Base-by-base conservation (phyloP, 2,113 vertebrate species). In the Ascaphus truei region DNA sequence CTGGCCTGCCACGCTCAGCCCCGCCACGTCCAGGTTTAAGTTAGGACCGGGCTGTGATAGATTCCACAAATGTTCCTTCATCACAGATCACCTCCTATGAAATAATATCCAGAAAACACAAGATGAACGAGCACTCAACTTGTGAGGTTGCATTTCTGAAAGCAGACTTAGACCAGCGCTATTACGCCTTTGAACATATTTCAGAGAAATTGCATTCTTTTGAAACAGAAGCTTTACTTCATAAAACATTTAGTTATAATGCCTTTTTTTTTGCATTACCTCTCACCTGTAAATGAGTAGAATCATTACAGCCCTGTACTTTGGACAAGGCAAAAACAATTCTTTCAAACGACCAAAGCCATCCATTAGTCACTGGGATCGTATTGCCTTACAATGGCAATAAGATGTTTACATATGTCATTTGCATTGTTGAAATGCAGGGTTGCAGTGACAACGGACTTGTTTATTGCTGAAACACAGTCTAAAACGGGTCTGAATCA, bases 201-300 rank as follows among this genome's bases (percentile, higher is more conserved):
- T 81, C 65, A 75, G 43, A 41, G 62, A 73, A 76, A 75, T 65
- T 73, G 18, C 50, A 68, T 25, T 36, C 36, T 67, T 75, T 59
- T 26, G 74, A 72, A 81, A 73, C 56, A 48, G 50, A 30, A 75
- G 57, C 9, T 74, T 72, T 39, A 65, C 63, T 77, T 76, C 64
- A 59, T 37, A 39, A 77, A 78, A 72, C 62, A 72, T 73, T 79
- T 76, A 36, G 31, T 76, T 75, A 60, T 71, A 75, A 52, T 71
- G 62, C 22, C 41, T 34, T 65, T 30, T 37, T 30, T 37, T 65
- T 41, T 65, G 45, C 53, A 39, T 27, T 20, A 65, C 62, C 51
- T 22, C 36, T 53, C 62, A 65, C 48, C 62, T 65, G 62, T 53
- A 65, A 65, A 51, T 51, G 62, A 68, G 71, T 74, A 81, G 75